Conservation (phyloP, 2,888 invertebrate species). For the Cordilura impudica region DNA sequence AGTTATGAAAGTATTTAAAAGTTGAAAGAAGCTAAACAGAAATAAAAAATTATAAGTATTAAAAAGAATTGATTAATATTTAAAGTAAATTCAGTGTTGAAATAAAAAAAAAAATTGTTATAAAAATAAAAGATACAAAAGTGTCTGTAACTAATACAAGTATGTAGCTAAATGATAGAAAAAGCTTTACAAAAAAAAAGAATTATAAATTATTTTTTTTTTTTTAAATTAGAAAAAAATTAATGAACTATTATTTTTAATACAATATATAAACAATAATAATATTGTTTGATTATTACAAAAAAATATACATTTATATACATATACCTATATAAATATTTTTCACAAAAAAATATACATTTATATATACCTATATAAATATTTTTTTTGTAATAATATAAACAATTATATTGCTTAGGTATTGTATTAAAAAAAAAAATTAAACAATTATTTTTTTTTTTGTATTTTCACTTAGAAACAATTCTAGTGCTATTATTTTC, state of each 20-base stretch:
- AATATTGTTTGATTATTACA: no score
- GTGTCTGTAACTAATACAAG: no score
- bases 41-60: background rate
- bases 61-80: background rate
- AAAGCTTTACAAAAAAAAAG: background rate
- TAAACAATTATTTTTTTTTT: no score
- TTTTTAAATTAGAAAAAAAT: background rate
- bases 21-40: background rate
- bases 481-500: background rate
- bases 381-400: background rate
- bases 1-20: background rate
- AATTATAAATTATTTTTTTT: background rate
- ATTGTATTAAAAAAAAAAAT: constrained; percentile 15
- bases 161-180: background rate
- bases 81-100: background rate
- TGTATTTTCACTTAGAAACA: constrained; percentile 10
- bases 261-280: no score
- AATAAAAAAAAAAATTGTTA: background rate
- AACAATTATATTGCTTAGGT: no score
- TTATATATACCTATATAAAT: background rate
- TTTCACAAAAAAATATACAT: no score
- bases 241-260: no score
- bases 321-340: no score
- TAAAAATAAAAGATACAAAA: no score
- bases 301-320: no score